A percentile compares a stretch with the other conserved stretches of the same genome.
phyloP scores from a whole-genome alignment of 2,113 vertebrate species.

The Sapayoa aenigma region DNA sequence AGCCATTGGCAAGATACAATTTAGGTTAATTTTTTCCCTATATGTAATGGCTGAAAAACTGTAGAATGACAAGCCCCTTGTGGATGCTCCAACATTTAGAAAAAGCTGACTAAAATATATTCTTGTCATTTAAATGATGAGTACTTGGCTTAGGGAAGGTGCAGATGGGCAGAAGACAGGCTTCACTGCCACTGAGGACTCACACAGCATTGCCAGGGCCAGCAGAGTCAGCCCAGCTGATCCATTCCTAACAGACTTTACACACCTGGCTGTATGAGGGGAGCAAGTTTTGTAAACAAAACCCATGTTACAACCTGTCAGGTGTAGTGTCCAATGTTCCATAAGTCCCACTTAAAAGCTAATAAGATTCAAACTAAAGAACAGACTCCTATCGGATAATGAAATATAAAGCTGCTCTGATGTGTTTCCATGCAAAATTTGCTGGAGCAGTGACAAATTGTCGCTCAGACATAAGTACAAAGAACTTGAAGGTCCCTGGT shows the following conservation, averaged over 20 bases:
- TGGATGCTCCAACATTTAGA: neutral
- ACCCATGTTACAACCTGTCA: neutral
- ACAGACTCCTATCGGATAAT: neutral
- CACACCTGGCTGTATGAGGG: neutral
- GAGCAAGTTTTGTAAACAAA: neutral
- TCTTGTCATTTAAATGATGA: neutral
- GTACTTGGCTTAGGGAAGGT: fast-evolving
- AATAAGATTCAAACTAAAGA: neutral
- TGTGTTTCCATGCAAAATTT: neutral
- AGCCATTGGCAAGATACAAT: neutral
- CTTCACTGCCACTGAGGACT: neutral
- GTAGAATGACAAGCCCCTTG: neutral
- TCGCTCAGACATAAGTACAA: neutral
- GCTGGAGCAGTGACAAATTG: neutral
- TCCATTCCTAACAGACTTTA: neutral
- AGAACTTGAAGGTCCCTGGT: neutral
- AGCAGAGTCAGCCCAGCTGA: neutral
- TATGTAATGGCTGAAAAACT: neutral
- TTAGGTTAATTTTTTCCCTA: neutral
- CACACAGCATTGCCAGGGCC: fast-evolving
- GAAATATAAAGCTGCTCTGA: fast-evolving
- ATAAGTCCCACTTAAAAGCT: neutral
- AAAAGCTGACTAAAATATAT: neutral
- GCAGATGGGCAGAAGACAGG: neutral
- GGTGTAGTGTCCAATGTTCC: neutral